Evolutionary conservation across 2,888 invertebrate species (phyloP).

Genomic region (Diplazon laetatorius): DNA sequence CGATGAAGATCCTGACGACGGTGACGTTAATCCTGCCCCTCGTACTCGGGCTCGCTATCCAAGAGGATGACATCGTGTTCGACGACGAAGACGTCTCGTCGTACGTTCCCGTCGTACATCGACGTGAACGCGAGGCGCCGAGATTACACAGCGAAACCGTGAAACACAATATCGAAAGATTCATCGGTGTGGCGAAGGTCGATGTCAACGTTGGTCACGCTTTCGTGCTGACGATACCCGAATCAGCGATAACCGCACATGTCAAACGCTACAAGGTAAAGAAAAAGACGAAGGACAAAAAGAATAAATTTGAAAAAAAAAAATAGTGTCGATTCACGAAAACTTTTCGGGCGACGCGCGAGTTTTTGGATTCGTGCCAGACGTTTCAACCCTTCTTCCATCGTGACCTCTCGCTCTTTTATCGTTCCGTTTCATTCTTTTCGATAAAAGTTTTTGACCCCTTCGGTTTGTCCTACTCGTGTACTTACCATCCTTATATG

Average conservation of each 20-base stretch:
- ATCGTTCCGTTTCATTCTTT: slow-evolving; percentile 16
- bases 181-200: slow-evolving; percentile 85
- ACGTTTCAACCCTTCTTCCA: neutral
- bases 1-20: slow-evolving; percentile 76
- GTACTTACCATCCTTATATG: no score
- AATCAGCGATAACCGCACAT: slow-evolving; percentile 88
- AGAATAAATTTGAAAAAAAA: no score
- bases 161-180: slow-evolving; percentile 73
- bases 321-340: neutral
- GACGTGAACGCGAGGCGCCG: slow-evolving; percentile 59
- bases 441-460: slow-evolving; percentile 56
- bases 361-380: slow-evolving; percentile 47
- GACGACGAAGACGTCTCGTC: slow-evolving; percentile 78
- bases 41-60: slow-evolving; percentile 70
- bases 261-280: slow-evolving; percentile 88
- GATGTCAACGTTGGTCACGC: slow-evolving; percentile 87
- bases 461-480: no score
- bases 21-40: slow-evolving; percentile 72
- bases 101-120: slow-evolving; percentile 50
- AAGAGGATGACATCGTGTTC: slow-evolving; percentile 81
- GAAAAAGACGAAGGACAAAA: neutral
- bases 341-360: neutral
- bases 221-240: slow-evolving; percentile 89
- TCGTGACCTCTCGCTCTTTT: neutral
- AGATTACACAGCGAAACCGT: slow-evolving; percentile 52